Conservation (phyloP, 2,113 vertebrate genomes). For the Semnornis frantzii region DNA sequence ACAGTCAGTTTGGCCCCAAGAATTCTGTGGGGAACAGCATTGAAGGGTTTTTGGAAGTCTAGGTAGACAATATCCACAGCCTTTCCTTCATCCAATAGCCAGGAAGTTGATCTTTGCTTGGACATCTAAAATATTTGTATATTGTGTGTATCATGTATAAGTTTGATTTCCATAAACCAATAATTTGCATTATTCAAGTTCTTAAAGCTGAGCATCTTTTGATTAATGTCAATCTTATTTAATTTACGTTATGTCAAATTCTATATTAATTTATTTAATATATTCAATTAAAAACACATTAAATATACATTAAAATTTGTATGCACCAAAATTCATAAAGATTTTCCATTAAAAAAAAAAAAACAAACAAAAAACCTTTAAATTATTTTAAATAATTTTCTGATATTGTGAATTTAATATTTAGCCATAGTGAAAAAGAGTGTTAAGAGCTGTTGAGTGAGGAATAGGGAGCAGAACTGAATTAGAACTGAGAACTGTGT, state of each 20-base stretch:
- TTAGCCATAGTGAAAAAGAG: neutral
- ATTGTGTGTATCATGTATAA: neutral
- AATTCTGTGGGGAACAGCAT: too few species aligned
- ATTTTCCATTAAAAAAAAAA: neutral
- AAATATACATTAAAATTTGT: neutral
- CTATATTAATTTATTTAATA: neutral
- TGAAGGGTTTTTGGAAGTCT: too few species aligned
- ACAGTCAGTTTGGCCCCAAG: too few species aligned
- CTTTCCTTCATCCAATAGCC: too few species aligned
- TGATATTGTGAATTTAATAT: neutral
- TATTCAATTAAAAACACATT: neutral
- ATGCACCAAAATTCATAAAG: neutral
- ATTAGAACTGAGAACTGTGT: neutral
- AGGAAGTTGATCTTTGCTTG: neutral
- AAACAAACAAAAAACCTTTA: neutral
- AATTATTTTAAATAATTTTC: neutral
- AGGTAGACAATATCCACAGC: too few species aligned
- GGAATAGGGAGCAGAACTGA: neutral
- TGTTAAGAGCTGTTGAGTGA: neutral
- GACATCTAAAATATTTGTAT: neutral
- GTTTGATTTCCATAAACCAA: neutral
- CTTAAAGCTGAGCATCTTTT: neutral
- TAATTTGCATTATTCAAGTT: neutral
- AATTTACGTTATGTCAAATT: neutral
- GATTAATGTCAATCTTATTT: neutral